phyloP scores from a whole-genome alignment of 2,888 invertebrate species.

The Drosophila rellima region DNA sequence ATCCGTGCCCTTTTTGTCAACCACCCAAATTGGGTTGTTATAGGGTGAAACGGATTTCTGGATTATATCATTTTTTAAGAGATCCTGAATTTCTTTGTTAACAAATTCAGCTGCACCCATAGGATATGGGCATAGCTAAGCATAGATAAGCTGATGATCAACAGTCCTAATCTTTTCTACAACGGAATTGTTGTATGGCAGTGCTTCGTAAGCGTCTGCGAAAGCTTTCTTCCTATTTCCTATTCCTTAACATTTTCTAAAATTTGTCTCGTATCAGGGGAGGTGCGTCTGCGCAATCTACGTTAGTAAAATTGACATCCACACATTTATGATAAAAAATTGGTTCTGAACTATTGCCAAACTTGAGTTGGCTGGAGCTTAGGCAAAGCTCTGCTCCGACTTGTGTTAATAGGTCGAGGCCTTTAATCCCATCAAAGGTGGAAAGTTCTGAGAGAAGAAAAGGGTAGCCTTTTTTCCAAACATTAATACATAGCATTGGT shows the following conservation, averaged over 20 bases:
- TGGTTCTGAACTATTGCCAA: background rate
- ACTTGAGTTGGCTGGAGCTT: background rate
- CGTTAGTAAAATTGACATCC: slow-evolving; percentile 1
- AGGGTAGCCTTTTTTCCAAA: no score
- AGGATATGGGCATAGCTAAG: no score
- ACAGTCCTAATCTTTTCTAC: no score
- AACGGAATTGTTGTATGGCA: no score
- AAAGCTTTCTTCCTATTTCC: slow-evolving; percentile 3
- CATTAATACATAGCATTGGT: no score
- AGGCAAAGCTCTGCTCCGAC: background rate
- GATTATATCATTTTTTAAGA: no score
- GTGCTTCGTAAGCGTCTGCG: slow-evolving; percentile 2
- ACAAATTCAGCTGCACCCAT: no score
- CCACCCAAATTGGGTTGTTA: no score
- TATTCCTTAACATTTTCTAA: background rate
- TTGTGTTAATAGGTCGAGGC: background rate
- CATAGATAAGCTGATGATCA: no score
- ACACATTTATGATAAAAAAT: background rate
- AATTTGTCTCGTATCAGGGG: background rate
- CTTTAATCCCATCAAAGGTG: background rate
- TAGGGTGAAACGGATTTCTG: no score
- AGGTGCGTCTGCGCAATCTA: slow-evolving; percentile 1
- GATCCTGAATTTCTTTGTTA: no score
- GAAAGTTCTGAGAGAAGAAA: background rate
- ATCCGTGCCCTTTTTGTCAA: no score